A percentile compares a stretch with the other conserved stretches of the same genome.
Conservation (phyloP, 1,140 invertebrate species). For the Sycophila sp. region DNA sequence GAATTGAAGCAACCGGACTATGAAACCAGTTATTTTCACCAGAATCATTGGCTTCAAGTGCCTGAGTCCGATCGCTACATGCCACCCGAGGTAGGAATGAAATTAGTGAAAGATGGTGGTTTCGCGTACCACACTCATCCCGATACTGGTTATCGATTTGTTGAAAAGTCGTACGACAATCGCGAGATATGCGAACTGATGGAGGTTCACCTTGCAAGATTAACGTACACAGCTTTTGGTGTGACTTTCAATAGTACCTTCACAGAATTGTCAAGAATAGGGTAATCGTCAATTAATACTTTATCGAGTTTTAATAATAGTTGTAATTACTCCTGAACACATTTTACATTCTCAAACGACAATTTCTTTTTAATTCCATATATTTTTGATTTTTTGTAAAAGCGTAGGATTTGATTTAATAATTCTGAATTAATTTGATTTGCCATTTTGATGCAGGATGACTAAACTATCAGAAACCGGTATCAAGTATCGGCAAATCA, state of each 20-base stretch:
- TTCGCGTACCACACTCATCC: slow-evolving; percentile 43
- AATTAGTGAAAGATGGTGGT: slow-evolving; percentile 31
- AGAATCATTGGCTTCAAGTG: slow-evolving; percentile 30
- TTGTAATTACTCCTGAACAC: too few relatives aligned
- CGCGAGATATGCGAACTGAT: slow-evolving; percentile 42
- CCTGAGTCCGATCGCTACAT: slow-evolving; percentile 33
- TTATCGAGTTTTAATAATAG: neutral
- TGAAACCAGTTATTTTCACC: slow-evolving; percentile 26
- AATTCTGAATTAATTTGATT: too few relatives aligned
- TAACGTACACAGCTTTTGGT: slow-evolving; percentile 24
- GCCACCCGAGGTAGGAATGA: slow-evolving; percentile 25
- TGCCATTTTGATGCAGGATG: too few relatives aligned
- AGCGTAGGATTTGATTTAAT: too few relatives aligned
- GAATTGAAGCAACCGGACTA: slow-evolving; percentile 2
- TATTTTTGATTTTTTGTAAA: too few relatives aligned
- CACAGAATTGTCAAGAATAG: slow-evolving; percentile 37
- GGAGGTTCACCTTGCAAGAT: slow-evolving; percentile 34
- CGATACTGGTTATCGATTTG: slow-evolving; percentile 36
- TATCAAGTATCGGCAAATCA: slow-evolving; percentile 35
- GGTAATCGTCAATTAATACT: slow-evolving; percentile 37
- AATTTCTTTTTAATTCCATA: too few relatives aligned
- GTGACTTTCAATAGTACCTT: slow-evolving; percentile 40
- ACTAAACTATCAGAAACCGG: slow-evolving; percentile 3
- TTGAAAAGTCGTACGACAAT: slow-evolving; percentile 42
- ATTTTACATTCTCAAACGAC: too few relatives aligned